Base-by-base conservation (phyloP, 37 sponge, comb jelly and placozoan species). In the Sycon ciliatum region DNA sequence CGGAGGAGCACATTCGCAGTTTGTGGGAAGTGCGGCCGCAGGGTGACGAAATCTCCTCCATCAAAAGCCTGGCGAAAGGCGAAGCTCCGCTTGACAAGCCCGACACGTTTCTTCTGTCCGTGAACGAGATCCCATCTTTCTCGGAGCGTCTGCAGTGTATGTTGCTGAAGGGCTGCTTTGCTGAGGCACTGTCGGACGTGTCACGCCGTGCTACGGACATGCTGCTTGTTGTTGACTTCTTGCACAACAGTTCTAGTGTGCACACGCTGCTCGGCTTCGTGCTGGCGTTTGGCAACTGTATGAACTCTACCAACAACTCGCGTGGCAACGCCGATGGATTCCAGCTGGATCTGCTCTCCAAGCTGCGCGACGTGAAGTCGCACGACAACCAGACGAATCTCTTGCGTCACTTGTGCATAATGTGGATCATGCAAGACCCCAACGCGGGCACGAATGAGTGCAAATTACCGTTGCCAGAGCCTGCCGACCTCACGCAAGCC, bases 271-370 rank as follows among this genome's bases (percentile, higher is more conserved):
- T 79, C 3, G 46, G 34, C 36, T 34, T 79, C 53, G 38, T 79
- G 4, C 36, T 79, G 36, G 73, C 80, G 0, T 33, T 79, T 29
- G 80, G 80, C 3, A 79, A 79, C 52, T 20, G 39, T 9, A 79
- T 79, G 80, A 79, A 79, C 58, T 29, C 32, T 61, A 73, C 65
- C 0, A 79, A 39, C 27, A 52, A 34, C 30, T 40, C 37, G 29
- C 46, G 80, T 32, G 80, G 80, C 4, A 33, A 64, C 7, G 80
- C 80, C 0, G 66, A 58, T 22, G 80, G 73, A 7, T 79, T 79
- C 52, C 36, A 66, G n/a, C 23, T 79, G 16, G 73, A 73, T 22
- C 6, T 79, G 4, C 73, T 79, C 29, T 2, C 13, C 16, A 72
- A 73, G 36, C 73, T 79, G 56, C 57, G 20, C 31, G 73, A 79